Evolutionary conservation across 2,888 invertebrate species (phyloP).

Genomic region (Cephus spinipes): DNA sequence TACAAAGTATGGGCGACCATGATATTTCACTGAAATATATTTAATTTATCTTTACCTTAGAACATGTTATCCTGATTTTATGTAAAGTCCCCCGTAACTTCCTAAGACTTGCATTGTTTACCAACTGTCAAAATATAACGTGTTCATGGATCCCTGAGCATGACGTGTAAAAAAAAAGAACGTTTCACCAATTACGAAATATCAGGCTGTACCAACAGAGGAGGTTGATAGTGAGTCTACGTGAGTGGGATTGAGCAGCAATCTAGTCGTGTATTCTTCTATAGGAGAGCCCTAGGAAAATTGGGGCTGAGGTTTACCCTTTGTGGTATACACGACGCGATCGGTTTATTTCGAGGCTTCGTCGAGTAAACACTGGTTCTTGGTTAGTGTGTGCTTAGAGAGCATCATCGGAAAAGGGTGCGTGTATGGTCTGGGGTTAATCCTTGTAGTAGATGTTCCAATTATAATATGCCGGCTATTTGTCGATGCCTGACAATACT

Average conservation of each 20-base stretch:
- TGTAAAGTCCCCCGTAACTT: too few species aligned
- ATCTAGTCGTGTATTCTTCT: background rate
- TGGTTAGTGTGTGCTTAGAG: conserved; percentile 1
- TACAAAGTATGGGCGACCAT: too few species aligned
- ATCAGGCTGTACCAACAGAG: background rate
- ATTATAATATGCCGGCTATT: conserved; percentile 7
- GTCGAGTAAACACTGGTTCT: conserved; percentile 11
- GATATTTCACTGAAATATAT: too few species aligned
- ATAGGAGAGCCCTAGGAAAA: background rate
- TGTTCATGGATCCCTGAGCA: too few species aligned
- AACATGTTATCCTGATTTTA: too few species aligned
- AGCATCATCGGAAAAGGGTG: conserved; percentile 1
- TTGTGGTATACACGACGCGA: conserved; percentile 19
- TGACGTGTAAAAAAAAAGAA: too few species aligned
- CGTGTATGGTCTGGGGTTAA: background rate
- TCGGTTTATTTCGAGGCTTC: conserved; percentile 44
- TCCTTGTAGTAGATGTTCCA: conserved; percentile 4
- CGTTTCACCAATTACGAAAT: too few species aligned
- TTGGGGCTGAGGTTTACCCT: background rate
- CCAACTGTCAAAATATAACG: too few species aligned
- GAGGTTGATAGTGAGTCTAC: background rate
- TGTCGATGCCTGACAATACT: conserved; percentile 5
- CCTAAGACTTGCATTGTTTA: too few species aligned
- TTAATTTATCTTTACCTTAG: too few species aligned
- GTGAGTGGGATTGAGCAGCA: background rate